A percentile compares a stretch with the other conserved stretches of the same genome.
These are phyloP conservation scores for Leuciscus idus DNA, from an alignment of 2,113 vertebrate species.

Conservation along the genomic window DNA sequence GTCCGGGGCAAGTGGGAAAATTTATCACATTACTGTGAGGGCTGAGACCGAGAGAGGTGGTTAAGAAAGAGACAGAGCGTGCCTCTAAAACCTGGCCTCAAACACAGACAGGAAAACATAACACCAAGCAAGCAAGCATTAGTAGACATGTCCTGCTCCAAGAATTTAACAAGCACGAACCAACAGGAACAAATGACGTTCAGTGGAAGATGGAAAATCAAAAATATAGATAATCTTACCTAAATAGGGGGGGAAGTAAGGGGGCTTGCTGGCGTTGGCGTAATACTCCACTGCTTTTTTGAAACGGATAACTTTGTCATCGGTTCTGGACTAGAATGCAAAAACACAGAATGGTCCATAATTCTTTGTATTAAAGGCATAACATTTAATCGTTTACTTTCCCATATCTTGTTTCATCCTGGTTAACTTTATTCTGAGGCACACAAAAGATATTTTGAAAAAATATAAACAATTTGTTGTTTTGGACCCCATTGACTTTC, in stretches of 20 bases:
- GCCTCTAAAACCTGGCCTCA: conserved; percentile 54
- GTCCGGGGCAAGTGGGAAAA: conserved; percentile 56
- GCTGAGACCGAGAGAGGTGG: conserved; percentile 28
- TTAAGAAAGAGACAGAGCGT: conserved; percentile 33
- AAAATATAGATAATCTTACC: conserved; percentile 50
- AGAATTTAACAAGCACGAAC: conserved; percentile 9
- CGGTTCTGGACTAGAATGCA: conserved; percentile 87
- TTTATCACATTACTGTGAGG: conserved; percentile 62
- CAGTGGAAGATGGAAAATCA: background rate
- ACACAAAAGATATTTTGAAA: background rate
- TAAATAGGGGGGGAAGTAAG: conserved; percentile 78
- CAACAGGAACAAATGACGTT: background rate
- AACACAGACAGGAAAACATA: conserved; percentile 16
- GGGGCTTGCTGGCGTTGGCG: conserved; percentile 86
- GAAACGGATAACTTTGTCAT: conserved; percentile 93
- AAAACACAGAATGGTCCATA: conserved; percentile 35
- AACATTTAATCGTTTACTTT: background rate
- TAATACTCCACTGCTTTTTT: conserved; percentile 96
- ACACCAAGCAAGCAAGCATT: background rate
- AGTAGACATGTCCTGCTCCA: background rate
- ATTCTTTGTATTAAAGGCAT: background rate
- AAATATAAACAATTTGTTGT: background rate
- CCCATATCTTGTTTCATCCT: background rate
- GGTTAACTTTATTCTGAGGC: background rate
- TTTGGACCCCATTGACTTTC: background rate